phyloP scores from a whole-genome alignment of 2,888 invertebrate genomes.

The Morpho achilles region DNA sequence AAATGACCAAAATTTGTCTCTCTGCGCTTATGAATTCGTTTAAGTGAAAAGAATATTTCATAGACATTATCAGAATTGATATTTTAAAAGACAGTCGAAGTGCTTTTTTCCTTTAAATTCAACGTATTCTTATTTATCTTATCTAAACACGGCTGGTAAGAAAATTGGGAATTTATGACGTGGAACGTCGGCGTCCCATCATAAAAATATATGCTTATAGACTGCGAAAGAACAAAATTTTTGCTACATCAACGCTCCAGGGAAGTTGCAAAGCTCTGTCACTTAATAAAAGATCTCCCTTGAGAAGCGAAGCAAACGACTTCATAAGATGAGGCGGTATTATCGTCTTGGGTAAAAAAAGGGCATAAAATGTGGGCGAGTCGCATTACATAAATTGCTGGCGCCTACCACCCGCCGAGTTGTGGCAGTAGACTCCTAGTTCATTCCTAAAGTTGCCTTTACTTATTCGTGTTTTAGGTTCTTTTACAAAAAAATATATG shows the following conservation, averaged over 20 bases:
- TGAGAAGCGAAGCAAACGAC: conserved; percentile 63
- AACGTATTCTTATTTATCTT: conserved; percentile 26
- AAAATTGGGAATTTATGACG: conserved; percentile 28
- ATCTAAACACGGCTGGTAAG: conserved; percentile 24
- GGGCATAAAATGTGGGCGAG: conserved; percentile 62
- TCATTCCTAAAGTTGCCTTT: too few species aligned
- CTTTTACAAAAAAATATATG: too few species aligned
- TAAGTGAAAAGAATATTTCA: too few species aligned
- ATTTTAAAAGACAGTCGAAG: background rate
- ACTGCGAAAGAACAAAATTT: conserved; percentile 29
- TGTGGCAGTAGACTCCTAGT: conserved; percentile 41
- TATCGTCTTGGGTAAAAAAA: conserved; percentile 63
- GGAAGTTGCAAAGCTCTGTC: conserved; percentile 55
- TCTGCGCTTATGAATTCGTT: too few species aligned
- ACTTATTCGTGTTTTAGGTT: too few species aligned
- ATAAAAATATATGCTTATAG: conserved; percentile 32
- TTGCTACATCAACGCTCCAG: conserved; percentile 35
- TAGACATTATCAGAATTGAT: too few species aligned
- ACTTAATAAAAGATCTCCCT: conserved; percentile 69
- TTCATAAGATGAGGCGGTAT: conserved; percentile 68
- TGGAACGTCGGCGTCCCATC: conserved; percentile 23
- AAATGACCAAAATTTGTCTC: too few species aligned
- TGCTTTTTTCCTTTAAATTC: conserved; percentile 27
- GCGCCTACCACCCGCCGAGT: conserved; percentile 52
- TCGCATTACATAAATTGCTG: conserved; percentile 72